These are phyloP conservation scores for Haliclystus octoradiatus DNA, from an alignment of 30 jellyfish, hydroid and myxozoan species.

Conservation along the genomic window DNA sequence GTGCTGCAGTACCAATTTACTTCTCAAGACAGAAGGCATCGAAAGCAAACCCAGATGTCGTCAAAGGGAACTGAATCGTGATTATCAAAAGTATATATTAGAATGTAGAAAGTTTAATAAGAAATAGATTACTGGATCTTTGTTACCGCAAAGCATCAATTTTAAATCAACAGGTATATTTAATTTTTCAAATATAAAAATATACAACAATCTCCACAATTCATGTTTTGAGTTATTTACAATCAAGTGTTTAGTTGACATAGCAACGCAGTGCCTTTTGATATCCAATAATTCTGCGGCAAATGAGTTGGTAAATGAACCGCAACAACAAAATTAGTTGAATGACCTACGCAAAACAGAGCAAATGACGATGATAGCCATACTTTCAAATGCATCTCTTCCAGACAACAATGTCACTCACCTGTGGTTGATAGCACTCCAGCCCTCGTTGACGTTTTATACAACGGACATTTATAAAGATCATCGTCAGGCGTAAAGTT, in stretches of 20 bases:
- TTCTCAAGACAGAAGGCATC: conserved; percentile 61
- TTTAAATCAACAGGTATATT: no score
- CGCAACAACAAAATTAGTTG: conserved; percentile 86
- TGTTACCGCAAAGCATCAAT: no score
- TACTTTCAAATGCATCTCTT: no score
- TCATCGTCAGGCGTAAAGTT: conserved; percentile 62
- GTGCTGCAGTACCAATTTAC: conserved; percentile 76
- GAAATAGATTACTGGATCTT: no score
- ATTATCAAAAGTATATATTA: no score
- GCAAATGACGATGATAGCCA: background rate
- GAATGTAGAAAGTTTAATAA: no score
- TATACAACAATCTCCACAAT: no score
- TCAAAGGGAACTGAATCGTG: no score
- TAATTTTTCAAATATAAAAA: no score
- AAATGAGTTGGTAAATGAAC: conserved; percentile 66
- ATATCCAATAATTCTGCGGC: conserved; percentile 76
- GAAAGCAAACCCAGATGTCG: conserved; percentile 31
- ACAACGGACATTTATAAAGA: conserved; percentile 56
- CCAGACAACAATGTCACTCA: no score
- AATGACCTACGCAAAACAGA: conserved; percentile 50
- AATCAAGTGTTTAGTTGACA: conserved; percentile 88
- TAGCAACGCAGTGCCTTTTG: conserved; percentile 84
- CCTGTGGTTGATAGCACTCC: conserved; percentile 96
- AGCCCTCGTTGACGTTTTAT: conserved; percentile 79
- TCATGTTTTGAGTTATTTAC: no score